Evolutionary conservation across 2,797 vertebrate genomes (phyloP), one percentile per base, ranked within the genome.

Genomic region (Capromys pilorides): DNA sequence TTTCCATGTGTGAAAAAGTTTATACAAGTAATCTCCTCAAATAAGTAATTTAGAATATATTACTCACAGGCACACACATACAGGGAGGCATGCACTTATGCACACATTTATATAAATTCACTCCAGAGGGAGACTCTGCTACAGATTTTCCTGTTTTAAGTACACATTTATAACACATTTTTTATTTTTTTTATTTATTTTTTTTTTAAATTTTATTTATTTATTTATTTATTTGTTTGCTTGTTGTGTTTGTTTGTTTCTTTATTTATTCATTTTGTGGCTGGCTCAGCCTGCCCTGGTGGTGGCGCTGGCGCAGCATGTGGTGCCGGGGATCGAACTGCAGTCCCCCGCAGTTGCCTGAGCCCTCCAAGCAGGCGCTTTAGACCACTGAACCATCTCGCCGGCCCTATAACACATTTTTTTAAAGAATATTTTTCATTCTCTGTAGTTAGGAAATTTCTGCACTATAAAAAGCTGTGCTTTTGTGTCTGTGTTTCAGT

Each of bases 1-100:
- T n/a, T 36, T 85, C 24, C n/a, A 94, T 80, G 78, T 94, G 78
- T 96, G 75, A 88, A 94, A 96, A 90, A 8, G 2, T 82, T 96
- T 75, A 45, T 67, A 92, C 51, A 93, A 96, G 86, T 96, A 67
- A 89, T 2, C 54, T 45, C 45, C 45, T 93, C 18, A 59, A 89
- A 92, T 54, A 84, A 93, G 94, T 91, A 88, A 71, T 75, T 91
- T 73, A 64, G 41, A 78, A 75, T 94, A 39, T 81, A 64, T 94
- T n/a, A 41, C 22, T 62, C 3, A 78, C 13, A 49, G 49, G 41
- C 33, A 73, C 12, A 78, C 57, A 86, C 51, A 75, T 36, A 62
- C 66, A 73, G 41, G 49, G 66, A 61, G 51, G 51, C 45, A 77
- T 10, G 22, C 14, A 64, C 61, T 31, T n/a, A 33, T 49, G 3